Base-by-base conservation (phyloP, 2,113 vertebrate genomes). In the Coptodon bakossiorum region DNA sequence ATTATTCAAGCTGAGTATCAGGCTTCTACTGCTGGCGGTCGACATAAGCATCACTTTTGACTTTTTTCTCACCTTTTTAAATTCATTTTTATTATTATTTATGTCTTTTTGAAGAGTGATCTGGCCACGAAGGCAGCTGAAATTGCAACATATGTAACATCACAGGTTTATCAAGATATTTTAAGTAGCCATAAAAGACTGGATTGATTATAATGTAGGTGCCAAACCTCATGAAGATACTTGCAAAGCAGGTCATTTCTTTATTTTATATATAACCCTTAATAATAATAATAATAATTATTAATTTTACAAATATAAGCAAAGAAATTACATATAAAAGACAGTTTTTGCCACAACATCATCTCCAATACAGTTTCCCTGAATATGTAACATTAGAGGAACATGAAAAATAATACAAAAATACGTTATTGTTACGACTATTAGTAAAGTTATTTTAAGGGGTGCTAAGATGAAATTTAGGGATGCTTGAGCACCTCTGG, bases 341-440 rank as follows among this genome's bases (percentile, higher is more conserved):
- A 36, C 34, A 19, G 31, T 36, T 36, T 3, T 36, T 36, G 31
- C 16, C 59, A 63, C 59, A 34, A 63, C 2, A 63, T n/a, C 59
- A 36, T 63, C 2, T 63, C 2, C 59, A 63, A 36, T 36, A 5
- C 34, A 0, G 31, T n/a, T 63, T 36, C 16, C 17, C 59, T 63
- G 9, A n/a, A 63, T n/a, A 36, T 63, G 31, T 36, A 63, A 0
- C 0, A 63, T 63, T 19, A 63, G 17, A 63, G 59, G 31, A 36
- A 63, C 11, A 63, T 63, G 2, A 36, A 36, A 63, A 63, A n/a
- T 0, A 36, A n/a, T 63, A 36, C 9, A 36, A 36, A 63, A 36
- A 63, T 36, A 63, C 31, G 2, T 63, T 63, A n/a, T 36, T 36
- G 31, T 36, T 63, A 6, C 1, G 0, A 7, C 59, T 63, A 36